Conservation (phyloP, 2,888 invertebrate genomes). For the Cryptus armator region DNA sequence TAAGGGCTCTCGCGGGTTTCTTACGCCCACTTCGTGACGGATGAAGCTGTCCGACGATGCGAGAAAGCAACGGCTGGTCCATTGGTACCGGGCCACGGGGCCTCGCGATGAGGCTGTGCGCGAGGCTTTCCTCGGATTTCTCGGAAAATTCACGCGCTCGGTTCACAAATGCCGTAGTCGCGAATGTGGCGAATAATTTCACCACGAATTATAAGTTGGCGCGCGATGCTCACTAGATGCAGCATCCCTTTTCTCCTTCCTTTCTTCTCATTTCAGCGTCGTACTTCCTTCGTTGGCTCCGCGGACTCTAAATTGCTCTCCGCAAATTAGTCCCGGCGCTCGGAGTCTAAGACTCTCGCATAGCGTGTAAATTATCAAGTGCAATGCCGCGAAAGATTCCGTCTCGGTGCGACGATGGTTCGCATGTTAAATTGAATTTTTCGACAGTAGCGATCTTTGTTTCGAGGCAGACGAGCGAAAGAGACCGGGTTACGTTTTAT, state of each 20-base stretch:
- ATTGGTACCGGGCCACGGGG: not conserved
- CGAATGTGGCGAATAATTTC: conserved; percentile 45
- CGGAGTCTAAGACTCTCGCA: not conserved
- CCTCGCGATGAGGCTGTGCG: not conserved
- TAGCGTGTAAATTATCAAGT: conserved; percentile 57
- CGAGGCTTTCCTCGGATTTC: conserved; percentile 54
- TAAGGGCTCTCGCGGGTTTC: conserved; percentile 30
- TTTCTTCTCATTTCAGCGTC: not conserved
- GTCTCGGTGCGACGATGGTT: conserved; percentile 1
- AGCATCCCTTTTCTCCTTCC: not conserved
- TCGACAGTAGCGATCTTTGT: conserved; percentile 35
- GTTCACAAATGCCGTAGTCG: conserved; percentile 16
- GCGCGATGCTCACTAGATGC: not conserved
- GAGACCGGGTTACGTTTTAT: not conserved
- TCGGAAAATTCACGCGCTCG: conserved; percentile 30
- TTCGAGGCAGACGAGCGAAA: not conserved
- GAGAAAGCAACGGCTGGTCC: conserved; percentile 6
- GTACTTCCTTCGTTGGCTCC: not conserved
- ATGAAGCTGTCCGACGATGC: conserved; percentile 58
- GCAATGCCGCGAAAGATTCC: conserved; percentile 45
- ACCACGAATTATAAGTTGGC: conserved; percentile 43
- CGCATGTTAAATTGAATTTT: conserved; percentile 13
- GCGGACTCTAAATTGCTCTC: conserved; percentile 32
- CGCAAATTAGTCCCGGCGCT: conserved; percentile 57
- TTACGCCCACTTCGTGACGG: conserved; percentile 56